Conservation (phyloP, 2,113 vertebrate genomes). For the Garra rufa region DNA sequence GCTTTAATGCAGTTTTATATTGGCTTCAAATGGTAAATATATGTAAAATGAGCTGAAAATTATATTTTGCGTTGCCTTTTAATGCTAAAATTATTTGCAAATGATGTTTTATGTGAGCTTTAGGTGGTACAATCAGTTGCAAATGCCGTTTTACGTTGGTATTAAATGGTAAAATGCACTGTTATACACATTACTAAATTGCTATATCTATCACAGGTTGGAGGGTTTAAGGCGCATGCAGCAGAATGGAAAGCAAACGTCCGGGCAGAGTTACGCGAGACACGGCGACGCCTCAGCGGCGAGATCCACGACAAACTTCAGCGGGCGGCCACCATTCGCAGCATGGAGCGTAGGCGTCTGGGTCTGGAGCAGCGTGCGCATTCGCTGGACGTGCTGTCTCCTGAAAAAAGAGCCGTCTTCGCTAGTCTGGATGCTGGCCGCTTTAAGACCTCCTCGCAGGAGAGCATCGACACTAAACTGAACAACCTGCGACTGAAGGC, state of each 20-base stretch:
- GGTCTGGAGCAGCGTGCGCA: conserved; percentile 95
- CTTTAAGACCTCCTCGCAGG: conserved; percentile 95
- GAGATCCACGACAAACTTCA: conserved; percentile 98
- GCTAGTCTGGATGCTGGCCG: conserved; percentile 87
- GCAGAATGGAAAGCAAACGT: conserved; percentile 98
- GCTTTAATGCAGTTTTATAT: not conserved
- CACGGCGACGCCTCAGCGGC: conserved; percentile 88
- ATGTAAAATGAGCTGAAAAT: not conserved
- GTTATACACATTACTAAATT: not conserved
- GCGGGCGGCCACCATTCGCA: conserved; percentile 94
- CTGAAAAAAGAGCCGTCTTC: conserved; percentile 92
- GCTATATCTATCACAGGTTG: conserved; percentile 79
- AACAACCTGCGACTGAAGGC: conserved; percentile 91
- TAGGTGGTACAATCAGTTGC: not conserved
- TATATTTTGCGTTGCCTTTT: not conserved
- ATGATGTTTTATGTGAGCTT: too few species aligned
- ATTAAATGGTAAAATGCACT: not conserved
- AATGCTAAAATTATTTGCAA: not conserved
- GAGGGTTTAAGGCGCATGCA: conserved; percentile 85
- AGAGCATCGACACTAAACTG: conserved; percentile 93
- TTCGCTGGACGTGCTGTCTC: conserved; percentile 96
- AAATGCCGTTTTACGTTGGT: not conserved
- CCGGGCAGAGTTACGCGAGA: conserved; percentile 94
- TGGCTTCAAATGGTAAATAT: not conserved
- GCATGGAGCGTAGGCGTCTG: conserved; percentile 94